Percentiles rank a stretch among this genome's conserved stretches.
phyloP scores from a whole-genome alignment of 2,113 vertebrate species.

The Caracal caracal region DNA sequence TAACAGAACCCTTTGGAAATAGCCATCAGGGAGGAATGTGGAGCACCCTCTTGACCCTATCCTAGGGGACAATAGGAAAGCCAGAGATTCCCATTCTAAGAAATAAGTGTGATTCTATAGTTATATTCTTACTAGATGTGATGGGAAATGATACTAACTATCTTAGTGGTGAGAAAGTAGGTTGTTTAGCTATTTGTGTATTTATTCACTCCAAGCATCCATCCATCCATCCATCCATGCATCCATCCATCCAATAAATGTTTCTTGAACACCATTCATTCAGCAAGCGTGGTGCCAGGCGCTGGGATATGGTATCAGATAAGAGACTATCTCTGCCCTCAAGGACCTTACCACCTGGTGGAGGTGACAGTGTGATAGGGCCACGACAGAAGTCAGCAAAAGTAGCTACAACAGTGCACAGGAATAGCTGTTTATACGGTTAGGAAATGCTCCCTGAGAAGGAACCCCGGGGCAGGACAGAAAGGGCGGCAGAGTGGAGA shows the following conservation, averaged over 20 bases:
- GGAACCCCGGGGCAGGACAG: not conserved
- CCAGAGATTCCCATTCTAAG: not conserved
- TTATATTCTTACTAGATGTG: not conserved
- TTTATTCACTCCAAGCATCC: not conserved
- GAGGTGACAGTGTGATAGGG: too few relatives aligned
- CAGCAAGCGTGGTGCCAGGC: not conserved
- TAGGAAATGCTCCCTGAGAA: not conserved
- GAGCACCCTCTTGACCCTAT: not conserved
- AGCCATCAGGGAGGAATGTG: not conserved
- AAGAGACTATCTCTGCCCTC: not conserved
- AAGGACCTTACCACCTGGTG: not conserved
- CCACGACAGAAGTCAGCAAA: not conserved
- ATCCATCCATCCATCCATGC: not conserved
- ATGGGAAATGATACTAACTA: not conserved
- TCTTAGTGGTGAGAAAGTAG: not conserved
- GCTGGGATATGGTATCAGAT: not conserved
- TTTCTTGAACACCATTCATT: not conserved
- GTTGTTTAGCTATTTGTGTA: not conserved
- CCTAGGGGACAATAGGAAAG: not conserved
- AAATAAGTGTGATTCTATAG: not conserved
- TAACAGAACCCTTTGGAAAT: not conserved
- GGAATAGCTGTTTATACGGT: not conserved
- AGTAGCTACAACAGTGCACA: accelerated
- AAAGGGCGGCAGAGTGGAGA: not conserved
- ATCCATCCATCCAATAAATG: not conserved